These are phyloP conservation scores for Pristionchus fissidentatus DNA, from an alignment of 2,888 invertebrate species.

Conservation along the genomic window DNA sequence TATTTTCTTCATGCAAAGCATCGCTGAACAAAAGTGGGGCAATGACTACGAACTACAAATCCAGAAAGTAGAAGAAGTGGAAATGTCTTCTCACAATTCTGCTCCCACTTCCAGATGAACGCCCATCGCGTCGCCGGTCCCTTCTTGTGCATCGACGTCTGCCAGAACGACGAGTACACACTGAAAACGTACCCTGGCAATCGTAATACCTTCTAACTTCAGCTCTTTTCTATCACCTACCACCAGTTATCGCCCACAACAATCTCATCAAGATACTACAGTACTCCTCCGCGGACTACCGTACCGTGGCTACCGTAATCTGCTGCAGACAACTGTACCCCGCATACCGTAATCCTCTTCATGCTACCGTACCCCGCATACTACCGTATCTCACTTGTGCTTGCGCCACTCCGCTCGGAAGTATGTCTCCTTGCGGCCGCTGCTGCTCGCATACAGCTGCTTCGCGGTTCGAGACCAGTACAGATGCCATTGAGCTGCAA, in stretches of 20 bases:
- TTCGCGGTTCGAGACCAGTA: constrained; percentile 11
- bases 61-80: no score
- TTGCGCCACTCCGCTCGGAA: constrained; percentile 33
- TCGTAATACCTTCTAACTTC: no score
- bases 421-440: background rate
- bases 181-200: no score
- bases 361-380: background rate
- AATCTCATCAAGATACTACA: background rate
- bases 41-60: background rate
- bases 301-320: no score
- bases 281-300: no score
- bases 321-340: no score
- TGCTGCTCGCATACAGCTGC: background rate
- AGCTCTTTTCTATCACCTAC: no score
- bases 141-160: constrained; percentile 26
- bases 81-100: background rate
- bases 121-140: background rate
- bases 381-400: background rate
- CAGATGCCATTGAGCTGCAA: constrained; percentile 27
- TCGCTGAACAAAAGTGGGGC: background rate
- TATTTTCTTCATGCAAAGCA: background rate
- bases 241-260: no score
- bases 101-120: constrained; percentile 31
- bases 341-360: background rate
- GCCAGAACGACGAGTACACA: constrained; percentile 31